Evolutionary conservation across 2,797 vertebrate species (phyloP).

Genomic region (Microctenopoma lineatum): DNA sequence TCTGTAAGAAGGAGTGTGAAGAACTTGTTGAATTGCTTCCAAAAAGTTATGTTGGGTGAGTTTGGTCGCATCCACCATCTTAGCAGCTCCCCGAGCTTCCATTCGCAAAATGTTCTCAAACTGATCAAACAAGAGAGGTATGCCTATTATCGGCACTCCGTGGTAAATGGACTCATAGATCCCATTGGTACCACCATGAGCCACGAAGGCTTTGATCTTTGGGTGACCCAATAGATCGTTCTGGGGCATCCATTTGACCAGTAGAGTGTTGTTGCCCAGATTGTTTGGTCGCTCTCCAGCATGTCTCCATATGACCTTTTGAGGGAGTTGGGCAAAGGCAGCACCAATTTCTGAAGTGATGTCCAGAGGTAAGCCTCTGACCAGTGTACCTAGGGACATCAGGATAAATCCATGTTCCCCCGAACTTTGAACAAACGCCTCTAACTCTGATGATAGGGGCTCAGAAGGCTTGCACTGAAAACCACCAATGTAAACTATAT

Average conservation of each 20-base stretch:
- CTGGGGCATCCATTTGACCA: constrained; percentile 82
- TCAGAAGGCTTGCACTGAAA: constrained; percentile 81
- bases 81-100: constrained; percentile 73
- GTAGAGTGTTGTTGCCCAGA: constrained; percentile 79
- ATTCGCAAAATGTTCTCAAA: constrained; percentile 80
- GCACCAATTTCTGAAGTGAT: constrained; percentile 79
- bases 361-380: constrained; percentile 73
- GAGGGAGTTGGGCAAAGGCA: constrained; percentile 81
- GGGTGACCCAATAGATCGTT: constrained; percentile 83
- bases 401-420: constrained; percentile 83
- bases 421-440: constrained; percentile 81
- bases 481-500: constrained; percentile 82
- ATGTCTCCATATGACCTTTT: constrained; percentile 84
- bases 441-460: constrained; percentile 75
- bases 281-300: constrained; percentile 70
- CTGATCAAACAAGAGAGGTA: constrained; percentile 83
- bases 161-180: constrained; percentile 83
- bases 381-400: constrained; percentile 82
- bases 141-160: constrained; percentile 75
- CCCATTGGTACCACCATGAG: constrained; percentile 80
- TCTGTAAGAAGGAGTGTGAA: constrained; percentile 74
- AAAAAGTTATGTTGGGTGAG: constrained; percentile 69
- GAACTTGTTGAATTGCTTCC: constrained; percentile 68
- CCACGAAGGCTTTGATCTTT: constrained; percentile 78
- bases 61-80: constrained; percentile 62